Conservation (phyloP, 2,797 vertebrate species). For the Xiphorhynchus erythropygius region DNA sequence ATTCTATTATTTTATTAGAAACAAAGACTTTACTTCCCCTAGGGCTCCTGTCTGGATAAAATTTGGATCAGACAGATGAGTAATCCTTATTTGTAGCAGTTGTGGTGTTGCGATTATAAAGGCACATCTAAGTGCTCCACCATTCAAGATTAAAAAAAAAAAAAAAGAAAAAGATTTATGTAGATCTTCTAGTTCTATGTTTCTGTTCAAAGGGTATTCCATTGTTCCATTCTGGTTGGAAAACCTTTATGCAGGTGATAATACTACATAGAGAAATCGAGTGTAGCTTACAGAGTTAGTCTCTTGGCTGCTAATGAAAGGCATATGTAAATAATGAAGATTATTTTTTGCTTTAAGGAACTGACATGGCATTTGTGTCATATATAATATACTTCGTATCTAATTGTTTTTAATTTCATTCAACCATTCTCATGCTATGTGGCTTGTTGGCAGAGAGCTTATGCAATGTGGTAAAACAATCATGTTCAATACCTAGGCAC, state of each 20-base stretch:
- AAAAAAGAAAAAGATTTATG: background rate
- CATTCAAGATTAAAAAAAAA: background rate
- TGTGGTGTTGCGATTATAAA: background rate
- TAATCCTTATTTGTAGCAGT: background rate
- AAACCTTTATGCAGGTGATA: background rate
- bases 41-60: background rate
- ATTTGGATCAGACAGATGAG: background rate
- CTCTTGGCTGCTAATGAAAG: background rate
- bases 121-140: background rate
- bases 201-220: background rate
- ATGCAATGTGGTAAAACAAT: conserved; percentile 49
- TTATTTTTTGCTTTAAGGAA: background rate
- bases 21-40: background rate
- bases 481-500: conserved; percentile 43
- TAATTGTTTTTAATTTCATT: conserved; percentile 31
- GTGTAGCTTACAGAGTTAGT: background rate
- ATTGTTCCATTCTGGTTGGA: background rate
- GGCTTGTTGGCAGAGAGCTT: background rate
- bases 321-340: background rate
- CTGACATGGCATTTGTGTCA: background rate
- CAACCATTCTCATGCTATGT: background rate
- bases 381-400: background rate
- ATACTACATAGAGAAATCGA: background rate
- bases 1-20: conserved; percentile 3
- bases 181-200: background rate